Base-by-base conservation (phyloP, 2,797 vertebrate species). In the Bovichtus variegatus region DNA sequence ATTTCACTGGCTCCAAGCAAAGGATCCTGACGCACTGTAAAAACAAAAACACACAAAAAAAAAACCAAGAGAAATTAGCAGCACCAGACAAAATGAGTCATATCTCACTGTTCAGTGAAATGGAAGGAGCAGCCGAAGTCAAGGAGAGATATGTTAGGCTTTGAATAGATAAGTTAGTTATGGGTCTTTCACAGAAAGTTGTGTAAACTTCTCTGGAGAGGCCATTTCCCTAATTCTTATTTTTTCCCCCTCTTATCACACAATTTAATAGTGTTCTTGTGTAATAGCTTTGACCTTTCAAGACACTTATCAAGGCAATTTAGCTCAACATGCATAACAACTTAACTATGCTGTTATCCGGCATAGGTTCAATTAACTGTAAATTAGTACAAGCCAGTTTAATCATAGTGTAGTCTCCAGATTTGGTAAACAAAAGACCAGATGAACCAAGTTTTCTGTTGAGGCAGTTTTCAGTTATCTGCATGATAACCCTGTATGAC, bases 1-100 rank as follows among this genome's bases (percentile, higher is more conserved):
- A 95, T 93, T 87, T 99, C 98, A 0, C 97, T 98, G 91, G 95
- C 88, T 83, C 98, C 98, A 53, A 99, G 96, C 29, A 94, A 85
- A 0, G 97, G 96, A 90, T 99, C 98, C 93, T 99, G 98, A 43
- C 98, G 96, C 80, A 99, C 98, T 99, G 91, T 1, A 23, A 59
- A 46, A 44, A 50, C 66, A 29, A 65, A 41, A n/a, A 68, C 31
- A 34, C 31, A 34, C 27, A 57, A 47, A 1, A 12, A 53, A 44
- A 62, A 1, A 3, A 18, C 69, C 2, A 70, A 62, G 21, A 50
- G 5, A 43, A 59, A 50, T 44, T 16, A 71, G 54, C 5, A 68
- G 31, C 36, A 46, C 12, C 9, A 59, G 40, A 50, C 23, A 49
- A 23, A 44, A 68, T 72, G 0, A 53, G 41, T 51, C 65, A 43